Evolutionary conservation across 2,113 vertebrate genomes (phyloP), one percentile per base, ranked within the genome.

Genomic region (Neotragus moschatus): DNA sequence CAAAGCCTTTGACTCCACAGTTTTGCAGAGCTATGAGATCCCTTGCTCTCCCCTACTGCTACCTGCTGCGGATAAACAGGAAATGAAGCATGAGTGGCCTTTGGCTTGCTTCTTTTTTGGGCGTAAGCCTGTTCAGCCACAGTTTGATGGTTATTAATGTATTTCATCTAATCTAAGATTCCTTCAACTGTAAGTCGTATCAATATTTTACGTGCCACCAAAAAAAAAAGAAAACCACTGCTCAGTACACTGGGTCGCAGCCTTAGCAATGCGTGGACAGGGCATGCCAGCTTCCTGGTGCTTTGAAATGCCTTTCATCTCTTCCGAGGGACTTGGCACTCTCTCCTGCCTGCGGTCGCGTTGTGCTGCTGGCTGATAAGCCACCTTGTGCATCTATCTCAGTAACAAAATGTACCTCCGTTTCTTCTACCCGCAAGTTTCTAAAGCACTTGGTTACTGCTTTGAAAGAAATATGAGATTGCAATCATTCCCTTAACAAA

Each of bases 31-130:
- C 94, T 99, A 99, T 99, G 97, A 99, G 99, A 92, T 99, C 99
- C 97, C 99, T 99, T 0, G 98, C 99, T 1, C 97, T 99, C 88
- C 99, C 99, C 93, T 99, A 99, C 0, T 99, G 99, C 11, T 99
- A 96, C 97, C 99, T 99, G 63, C 99, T 99, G 13, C 94, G 98
- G 87, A 99, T 98, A 6, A 99, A 99, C 0, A 99, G 99, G 39
- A 99, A 97, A 97, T 99, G 96, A 98, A 99, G 98, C 99, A 99
- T 96, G 98, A 99, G 84, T 98, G 99, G 33, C 99, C 99, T 0
- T 98, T 99, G 98, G 99, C 99, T 0, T 99, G 99, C 98, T 99
- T 99, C 96, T 98, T 99, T 93, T 99, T 99, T 70, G 99, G 99
- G 30, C 2, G 98, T 99, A 87, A 99, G 99, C 2, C 98, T 99